Percentiles rank a stretch among this genome's conserved stretches.
Conservation (phyloP, 2,888 invertebrate genomes). For the Camponotus fellah region DNA sequence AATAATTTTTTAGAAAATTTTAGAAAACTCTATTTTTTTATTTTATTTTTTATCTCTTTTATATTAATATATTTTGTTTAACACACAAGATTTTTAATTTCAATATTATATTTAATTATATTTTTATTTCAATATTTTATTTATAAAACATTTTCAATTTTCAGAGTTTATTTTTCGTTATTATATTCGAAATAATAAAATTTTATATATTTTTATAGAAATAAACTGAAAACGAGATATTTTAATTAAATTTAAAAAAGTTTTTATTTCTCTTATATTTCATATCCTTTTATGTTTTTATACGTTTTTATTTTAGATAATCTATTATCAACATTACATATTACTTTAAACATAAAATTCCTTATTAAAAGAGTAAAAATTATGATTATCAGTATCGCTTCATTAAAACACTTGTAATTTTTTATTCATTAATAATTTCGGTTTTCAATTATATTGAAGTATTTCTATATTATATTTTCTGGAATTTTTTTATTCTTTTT, state of each 20-base stretch:
- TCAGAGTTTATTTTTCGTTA: neutral
- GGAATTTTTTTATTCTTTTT: neutral
- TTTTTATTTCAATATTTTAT: neutral
- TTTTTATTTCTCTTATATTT: neutral
- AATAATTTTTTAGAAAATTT: neutral
- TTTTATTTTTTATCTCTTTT: neutral
- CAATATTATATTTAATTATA: neutral
- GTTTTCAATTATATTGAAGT: neutral
- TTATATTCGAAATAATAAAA: neutral
- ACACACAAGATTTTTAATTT: neutral
- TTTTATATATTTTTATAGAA: neutral
- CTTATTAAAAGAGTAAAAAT: neutral
- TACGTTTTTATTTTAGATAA: neutral
- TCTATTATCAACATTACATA: neutral
- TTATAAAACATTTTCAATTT: neutral
- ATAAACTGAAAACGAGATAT: neutral
- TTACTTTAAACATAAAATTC: neutral
- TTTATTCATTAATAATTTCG: neutral
- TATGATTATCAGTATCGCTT: neutral
- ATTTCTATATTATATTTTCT: neutral
- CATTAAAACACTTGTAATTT: neutral
- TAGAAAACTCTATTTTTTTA: neutral
- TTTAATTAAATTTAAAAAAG: conserved; percentile 1
- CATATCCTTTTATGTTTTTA: neutral
- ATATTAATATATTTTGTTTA: neutral